phyloP scores from a whole-genome alignment of 2,888 invertebrate species.

The Amblyteles armatorius region DNA sequence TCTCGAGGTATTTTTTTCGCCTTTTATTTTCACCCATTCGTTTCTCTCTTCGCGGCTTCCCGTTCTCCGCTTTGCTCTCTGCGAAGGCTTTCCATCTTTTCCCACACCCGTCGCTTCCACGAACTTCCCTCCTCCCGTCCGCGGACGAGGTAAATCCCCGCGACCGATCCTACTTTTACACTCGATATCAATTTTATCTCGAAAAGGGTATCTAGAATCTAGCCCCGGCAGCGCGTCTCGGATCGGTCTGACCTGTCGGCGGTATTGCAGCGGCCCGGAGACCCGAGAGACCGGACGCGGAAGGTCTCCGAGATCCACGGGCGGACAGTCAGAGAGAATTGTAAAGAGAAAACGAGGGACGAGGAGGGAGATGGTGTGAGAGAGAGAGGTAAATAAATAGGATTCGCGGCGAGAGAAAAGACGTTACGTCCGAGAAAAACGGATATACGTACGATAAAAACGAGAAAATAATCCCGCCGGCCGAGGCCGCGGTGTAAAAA shows the following conservation, averaged over 20 bases:
- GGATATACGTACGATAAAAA: conserved; percentile 28
- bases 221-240: conserved; percentile 21
- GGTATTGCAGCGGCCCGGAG: background rate
- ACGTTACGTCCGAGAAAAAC: background rate
- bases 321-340: background rate
- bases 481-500: background rate
- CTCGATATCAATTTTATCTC: conserved; percentile 50
- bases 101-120: background rate
- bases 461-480: conserved; percentile 32
- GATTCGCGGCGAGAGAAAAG: conserved; percentile 1
- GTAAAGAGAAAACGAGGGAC: conserved; percentile 11
- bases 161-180: background rate
- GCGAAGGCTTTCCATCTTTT: background rate
- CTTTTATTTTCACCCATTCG: conserved; percentile 44
- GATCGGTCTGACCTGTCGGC: conserved; percentile 11
- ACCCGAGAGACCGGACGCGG: background rate
- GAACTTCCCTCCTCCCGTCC: background rate
- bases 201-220: conserved; percentile 20
- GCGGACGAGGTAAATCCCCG: conserved; percentile 31
- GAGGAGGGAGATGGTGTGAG: too few species aligned
- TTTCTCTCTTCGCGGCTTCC: conserved; percentile 36
- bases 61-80: background rate
- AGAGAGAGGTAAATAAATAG: conserved; percentile 11
- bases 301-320: too few species aligned
- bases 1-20: conserved; percentile 12